Base-by-base conservation (phyloP, 2,888 invertebrate species). In the Drosophila hamatofila region DNA sequence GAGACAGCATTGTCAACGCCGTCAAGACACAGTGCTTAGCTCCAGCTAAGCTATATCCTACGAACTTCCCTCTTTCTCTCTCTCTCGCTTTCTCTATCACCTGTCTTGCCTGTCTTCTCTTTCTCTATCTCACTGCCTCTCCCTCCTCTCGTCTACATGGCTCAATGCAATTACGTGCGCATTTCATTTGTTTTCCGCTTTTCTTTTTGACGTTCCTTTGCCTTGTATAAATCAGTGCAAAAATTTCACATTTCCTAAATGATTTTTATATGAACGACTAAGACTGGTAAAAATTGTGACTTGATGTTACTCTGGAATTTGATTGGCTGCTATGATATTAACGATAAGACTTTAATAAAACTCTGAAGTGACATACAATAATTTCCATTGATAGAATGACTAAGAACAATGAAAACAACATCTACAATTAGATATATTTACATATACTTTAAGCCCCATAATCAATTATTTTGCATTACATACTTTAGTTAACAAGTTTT, bases 141-240 rank as follows among this genome's bases (percentile, higher is more conserved):
- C 67, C 4, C 37, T 14, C 4, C n/a, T 54, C 59, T 69, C 68
- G 75, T 78, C 66, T 74, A 74, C 80, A 75, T 75, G 68, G 73
- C 80, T 71, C 79, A 90, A 91, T 90, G 88, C 90, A 91, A 91
- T 91, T 91, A 91, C 83, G 68, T 78, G 70, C 67, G 65, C 59
- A 74, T 83, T 81, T 80, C 73, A 82, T 77, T 83, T 76, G 72
- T 80, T 74, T 61, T 64, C 54, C 54, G 41, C 54, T 75, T 63
- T 73, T 65, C 57, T 37, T 37, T 72, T 57, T 58, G 33, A 35
- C 57, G 30, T 61, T 39, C 41, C 60, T 56, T 52, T 65, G 27
- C 42, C 33, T 52, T 52, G 66, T 72, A 74, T 75, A 79, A 78
- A 82, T 75, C 79, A 75, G 72, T 73, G 62, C 52, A 68, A 61